phyloP scores from a whole-genome alignment of 2,113 vertebrate species.

The Pseudopipra pipra region DNA sequence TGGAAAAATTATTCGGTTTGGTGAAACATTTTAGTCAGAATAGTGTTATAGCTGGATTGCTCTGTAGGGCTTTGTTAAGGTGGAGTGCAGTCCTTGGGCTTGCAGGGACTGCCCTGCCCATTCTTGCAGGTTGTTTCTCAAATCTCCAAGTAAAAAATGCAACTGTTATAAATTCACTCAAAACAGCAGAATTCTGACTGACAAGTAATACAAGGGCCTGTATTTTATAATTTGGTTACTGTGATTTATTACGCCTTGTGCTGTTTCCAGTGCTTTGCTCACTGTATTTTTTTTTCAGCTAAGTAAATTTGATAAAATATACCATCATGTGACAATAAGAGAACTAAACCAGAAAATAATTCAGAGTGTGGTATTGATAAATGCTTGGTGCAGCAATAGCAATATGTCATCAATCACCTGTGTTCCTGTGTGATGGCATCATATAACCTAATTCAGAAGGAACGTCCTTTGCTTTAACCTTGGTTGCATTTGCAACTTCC shows the following conservation, averaged over 20 bases:
- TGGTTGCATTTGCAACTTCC: conserved; percentile 5
- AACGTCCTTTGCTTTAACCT: conserved; percentile 54
- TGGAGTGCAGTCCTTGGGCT: background rate
- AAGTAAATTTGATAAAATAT: conserved; percentile 38
- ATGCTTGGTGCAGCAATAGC: background rate
- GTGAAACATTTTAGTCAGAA: background rate
- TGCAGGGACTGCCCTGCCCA: background rate
- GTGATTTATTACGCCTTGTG: conserved; percentile 8
- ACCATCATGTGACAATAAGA: conserved; percentile 20
- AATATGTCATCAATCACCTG: conserved; percentile 44
- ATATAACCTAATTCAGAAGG: conserved; percentile 32
- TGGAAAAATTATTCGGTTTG: accelerated
- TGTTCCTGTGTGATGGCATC: background rate
- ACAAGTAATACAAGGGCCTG: background rate
- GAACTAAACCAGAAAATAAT: conserved; percentile 49
- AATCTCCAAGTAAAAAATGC: background rate
- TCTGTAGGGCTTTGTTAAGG: background rate
- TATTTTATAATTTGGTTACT: background rate
- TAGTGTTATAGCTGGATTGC: background rate
- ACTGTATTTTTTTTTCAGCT: background rate
- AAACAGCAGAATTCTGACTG: background rate
- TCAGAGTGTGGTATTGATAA: conserved; percentile 49
- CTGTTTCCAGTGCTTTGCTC: background rate
- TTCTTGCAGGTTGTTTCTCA: background rate
- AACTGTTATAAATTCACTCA: background rate